These are phyloP conservation scores for Oncopodura yosiiana DNA, from an alignment of 1,140 invertebrate species.

Conservation along the genomic window DNA sequence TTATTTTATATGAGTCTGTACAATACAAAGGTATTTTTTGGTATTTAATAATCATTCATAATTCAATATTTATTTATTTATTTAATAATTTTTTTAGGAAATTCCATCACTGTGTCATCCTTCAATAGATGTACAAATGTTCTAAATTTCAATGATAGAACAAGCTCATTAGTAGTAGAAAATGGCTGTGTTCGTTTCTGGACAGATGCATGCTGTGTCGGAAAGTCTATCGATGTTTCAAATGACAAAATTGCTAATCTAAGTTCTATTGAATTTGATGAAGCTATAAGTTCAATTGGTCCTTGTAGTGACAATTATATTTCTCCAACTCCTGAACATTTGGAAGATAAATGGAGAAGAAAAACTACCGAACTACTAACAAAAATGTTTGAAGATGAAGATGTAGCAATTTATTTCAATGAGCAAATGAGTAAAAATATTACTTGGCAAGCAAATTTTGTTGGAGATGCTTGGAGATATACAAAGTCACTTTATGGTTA, in stretches of 20 bases:
- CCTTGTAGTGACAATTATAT: conserved; percentile 9
- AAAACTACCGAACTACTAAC: conserved; percentile 4
- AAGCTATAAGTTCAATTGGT: background rate
- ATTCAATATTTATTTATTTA: too few species aligned
- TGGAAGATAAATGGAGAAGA: conserved; percentile 16
- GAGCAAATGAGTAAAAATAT: conserved; percentile 2
- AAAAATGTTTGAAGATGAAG: conserved; percentile 12
- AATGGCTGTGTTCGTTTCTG: conserved; percentile 7
- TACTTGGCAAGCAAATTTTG: conserved; percentile 13
- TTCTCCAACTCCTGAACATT: conserved; percentile 9
- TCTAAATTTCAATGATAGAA: conserved; percentile 2
- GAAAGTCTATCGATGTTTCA: background rate
- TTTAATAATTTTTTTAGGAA: too few species aligned
- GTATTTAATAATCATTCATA: too few species aligned
- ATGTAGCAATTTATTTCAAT: conserved; percentile 20
- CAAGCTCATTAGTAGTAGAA: conserved; percentile 1
- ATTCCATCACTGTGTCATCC: too few species aligned
- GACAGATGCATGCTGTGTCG: conserved; percentile 15
- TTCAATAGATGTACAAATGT: conserved; percentile 3
- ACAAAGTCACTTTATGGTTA: conserved; percentile 12
- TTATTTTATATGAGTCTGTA: too few species aligned
- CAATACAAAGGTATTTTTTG: too few species aligned
- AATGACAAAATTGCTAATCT: background rate
- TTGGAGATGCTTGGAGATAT: conserved; percentile 20
- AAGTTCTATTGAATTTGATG: conserved; percentile 1